Conservation (phyloP, 2,113 vertebrate genomes). For the Acrocephalus kingi region DNA sequence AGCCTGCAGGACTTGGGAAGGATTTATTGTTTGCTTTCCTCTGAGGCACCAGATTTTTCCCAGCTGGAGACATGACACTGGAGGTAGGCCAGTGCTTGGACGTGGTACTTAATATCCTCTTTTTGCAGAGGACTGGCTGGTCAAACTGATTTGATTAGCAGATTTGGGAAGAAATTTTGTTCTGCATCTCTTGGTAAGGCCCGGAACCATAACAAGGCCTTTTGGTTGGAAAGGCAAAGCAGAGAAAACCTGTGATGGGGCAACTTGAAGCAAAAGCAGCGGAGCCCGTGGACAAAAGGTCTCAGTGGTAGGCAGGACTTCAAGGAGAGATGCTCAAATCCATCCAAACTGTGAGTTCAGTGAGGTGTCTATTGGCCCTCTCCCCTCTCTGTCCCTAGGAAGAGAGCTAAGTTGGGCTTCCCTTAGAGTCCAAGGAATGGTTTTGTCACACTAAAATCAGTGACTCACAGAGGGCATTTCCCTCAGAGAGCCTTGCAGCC, state of each 20-base stretch:
- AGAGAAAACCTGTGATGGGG: accelerated
- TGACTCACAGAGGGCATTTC: not conserved
- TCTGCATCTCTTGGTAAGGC: not conserved
- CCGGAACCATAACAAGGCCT: not conserved
- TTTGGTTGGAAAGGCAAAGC: not conserved
- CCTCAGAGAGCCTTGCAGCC: not conserved
- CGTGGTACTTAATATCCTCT: not conserved
- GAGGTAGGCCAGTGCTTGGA: slow-evolving; percentile 40
- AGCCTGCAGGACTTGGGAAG: slow-evolving; percentile 12
- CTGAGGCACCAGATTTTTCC: slow-evolving; percentile 38
- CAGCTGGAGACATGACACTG: slow-evolving; percentile 45
- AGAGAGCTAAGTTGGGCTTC: not conserved
- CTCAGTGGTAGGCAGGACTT: not conserved
- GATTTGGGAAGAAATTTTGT: not conserved
- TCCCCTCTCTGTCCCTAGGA: not conserved
- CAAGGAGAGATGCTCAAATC: not conserved
- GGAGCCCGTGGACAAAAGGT: not conserved
- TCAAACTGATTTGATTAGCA: slow-evolving; percentile 48
- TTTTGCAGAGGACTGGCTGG: slow-evolving; percentile 18
- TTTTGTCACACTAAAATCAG: not conserved
- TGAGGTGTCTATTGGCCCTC: not conserved
- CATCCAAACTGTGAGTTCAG: not conserved
- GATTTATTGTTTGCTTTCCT: slow-evolving; percentile 56
- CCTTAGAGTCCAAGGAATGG: not conserved
- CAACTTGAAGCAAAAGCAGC: not conserved